Evolutionary conservation across 2,113 vertebrate genomes (phyloP).

Genomic region (Zootoca vivipara): DNA sequence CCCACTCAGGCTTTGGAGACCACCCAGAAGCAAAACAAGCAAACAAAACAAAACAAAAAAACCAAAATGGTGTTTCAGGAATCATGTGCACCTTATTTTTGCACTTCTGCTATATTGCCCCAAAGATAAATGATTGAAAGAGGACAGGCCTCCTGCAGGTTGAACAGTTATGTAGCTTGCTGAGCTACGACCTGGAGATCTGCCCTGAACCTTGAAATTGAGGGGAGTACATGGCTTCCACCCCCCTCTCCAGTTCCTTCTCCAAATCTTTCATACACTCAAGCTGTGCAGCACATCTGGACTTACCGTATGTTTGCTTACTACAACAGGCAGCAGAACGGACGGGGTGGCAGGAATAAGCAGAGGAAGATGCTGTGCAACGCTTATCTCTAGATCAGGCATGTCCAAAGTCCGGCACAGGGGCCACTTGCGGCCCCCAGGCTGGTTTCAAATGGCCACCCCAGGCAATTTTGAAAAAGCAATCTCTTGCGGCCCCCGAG

Average conservation of each 20-base stretch:
- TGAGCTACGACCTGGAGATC: neutral
- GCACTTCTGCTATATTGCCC: neutral
- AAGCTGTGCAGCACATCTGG: neutral
- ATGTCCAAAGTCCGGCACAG: no score
- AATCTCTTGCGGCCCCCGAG: no score
- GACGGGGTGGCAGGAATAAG: neutral
- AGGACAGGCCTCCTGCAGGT: no score
- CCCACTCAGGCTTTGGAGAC: neutral
- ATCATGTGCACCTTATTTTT: neutral
- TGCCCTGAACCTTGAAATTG: neutral
- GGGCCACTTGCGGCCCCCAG: no score
- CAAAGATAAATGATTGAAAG: neutral
- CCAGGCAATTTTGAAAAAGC: no score
- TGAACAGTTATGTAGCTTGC: no score
- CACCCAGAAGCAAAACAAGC: neutral
- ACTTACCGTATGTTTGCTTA: neutral
- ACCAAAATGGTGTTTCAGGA: no score
- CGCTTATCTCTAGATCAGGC: no score
- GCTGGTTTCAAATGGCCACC: no score
- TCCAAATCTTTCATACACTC: neutral
- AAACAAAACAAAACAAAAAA: neutral
- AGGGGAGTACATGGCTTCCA: neutral
- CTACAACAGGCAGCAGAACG: neutral
- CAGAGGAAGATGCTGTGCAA: neutral
- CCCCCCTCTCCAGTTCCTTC: neutral